Percentiles rank a stretch among this genome's conserved stretches.
Conservation (phyloP, 2,113 vertebrate species). For the Spea bombifrons region DNA sequence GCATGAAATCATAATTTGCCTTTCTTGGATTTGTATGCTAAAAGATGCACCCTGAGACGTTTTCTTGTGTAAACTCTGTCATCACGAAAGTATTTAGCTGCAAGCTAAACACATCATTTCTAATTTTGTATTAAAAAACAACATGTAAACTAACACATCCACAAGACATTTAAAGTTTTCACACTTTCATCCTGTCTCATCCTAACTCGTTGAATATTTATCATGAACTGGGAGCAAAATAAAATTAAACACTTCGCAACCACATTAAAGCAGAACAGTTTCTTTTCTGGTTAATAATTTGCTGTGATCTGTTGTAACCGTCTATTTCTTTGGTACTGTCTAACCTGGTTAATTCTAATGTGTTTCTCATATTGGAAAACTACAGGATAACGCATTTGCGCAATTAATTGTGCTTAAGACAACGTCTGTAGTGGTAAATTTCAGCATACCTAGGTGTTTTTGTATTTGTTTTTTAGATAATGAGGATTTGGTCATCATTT, state of each 20-base stretch:
- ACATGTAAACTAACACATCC: constrained; percentile 46
- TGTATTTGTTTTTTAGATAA: too few species aligned
- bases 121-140: constrained; percentile 46
- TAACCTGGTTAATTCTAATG: constrained; percentile 11
- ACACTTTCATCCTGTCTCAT: constrained; percentile 47
- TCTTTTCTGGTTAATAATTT: constrained; percentile 40
- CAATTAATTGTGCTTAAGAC: too few species aligned
- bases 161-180: constrained; percentile 46
- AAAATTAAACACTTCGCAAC: constrained; percentile 39
- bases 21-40: constrained; percentile 18
- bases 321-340: constrained; percentile 7
- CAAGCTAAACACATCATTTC: constrained; percentile 44
- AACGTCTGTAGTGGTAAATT: too few species aligned
- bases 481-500: too few species aligned
- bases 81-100: constrained; percentile 37
- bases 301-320: constrained; percentile 33
- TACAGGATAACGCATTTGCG: neutral
- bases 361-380: neutral
- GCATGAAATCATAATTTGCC: constrained; percentile 30
- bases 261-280: constrained; percentile 26
- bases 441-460: too few species aligned
- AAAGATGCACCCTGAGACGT: constrained; percentile 39
- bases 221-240: constrained; percentile 45
- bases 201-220: constrained; percentile 41
- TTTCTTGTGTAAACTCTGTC: constrained; percentile 40